Percentiles rank a stretch among this genome's conserved stretches.
phyloP scores from a whole-genome alignment of 2,888 invertebrate genomes.

The Dendrolimus houi region DNA sequence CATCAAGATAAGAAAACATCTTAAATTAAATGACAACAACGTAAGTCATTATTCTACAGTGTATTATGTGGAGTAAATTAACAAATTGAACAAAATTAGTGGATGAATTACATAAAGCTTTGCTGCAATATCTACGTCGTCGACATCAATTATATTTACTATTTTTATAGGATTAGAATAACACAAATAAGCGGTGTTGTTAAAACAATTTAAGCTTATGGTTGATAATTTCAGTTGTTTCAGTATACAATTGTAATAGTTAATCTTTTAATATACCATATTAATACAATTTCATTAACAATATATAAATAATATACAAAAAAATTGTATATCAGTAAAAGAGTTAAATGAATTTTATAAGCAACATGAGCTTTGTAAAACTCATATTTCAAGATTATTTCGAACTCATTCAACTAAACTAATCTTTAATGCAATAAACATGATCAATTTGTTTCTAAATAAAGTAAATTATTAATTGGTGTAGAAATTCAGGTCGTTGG shows the following conservation, averaged over 20 bases:
- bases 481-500: background rate
- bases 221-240: background rate
- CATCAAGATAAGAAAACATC: constrained; percentile 63
- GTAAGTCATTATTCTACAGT: constrained; percentile 31
- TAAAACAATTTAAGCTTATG: constrained; percentile 31
- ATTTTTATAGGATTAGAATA: constrained; percentile 47
- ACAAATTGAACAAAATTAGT: constrained; percentile 52
- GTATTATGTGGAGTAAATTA: constrained; percentile 58
- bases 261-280: background rate
- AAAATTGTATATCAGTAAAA: too few relatives aligned
- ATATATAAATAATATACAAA: too few relatives aligned
- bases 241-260: background rate
- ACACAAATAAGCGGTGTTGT: constrained; percentile 47
- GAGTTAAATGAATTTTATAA: too few relatives aligned
- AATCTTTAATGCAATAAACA: too few relatives aligned
- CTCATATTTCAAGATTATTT: too few relatives aligned
- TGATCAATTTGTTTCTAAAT: too few relatives aligned
- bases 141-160: constrained; percentile 34
- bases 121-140: constrained; percentile 64
- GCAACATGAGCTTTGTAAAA: too few relatives aligned
- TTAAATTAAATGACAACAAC: constrained; percentile 39
- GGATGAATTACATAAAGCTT: constrained; percentile 56
- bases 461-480: too few relatives aligned
- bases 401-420: too few relatives aligned
- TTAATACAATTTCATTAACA: too few relatives aligned